Conservation (phyloP, 2,888 invertebrate species). For the Mimumesa dahlbomi region DNA sequence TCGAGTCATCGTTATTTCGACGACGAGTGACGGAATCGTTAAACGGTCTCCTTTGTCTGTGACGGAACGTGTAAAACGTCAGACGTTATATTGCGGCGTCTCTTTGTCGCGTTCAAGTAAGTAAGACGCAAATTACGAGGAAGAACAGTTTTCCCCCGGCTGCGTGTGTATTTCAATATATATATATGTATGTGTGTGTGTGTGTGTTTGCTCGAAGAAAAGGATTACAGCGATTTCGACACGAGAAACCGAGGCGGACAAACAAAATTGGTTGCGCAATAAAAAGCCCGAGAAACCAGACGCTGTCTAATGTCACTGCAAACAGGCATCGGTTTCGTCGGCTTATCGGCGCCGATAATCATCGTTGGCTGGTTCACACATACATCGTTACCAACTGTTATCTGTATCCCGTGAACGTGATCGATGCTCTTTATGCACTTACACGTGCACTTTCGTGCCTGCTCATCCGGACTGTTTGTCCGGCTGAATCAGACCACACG, state of each 20-base stretch:
- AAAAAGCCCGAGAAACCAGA: conserved; percentile 24
- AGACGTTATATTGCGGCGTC: neutral
- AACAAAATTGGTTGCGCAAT: conserved; percentile 56
- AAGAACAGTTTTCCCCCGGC: neutral
- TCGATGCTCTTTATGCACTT: conserved; percentile 32
- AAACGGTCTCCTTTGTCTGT: no score
- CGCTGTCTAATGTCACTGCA: conserved; percentile 56
- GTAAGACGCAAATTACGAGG: neutral
- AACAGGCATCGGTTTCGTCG: conserved; percentile 28
- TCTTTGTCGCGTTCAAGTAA: neutral
- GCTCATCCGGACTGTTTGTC: conserved; percentile 10
- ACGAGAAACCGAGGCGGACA: conserved; percentile 14
- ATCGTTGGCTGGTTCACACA: conserved; percentile 12
- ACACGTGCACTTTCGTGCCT: conserved; percentile 7
- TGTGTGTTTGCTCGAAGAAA: conserved; percentile 22
- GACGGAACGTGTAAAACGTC: no score
- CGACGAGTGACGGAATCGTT: no score
- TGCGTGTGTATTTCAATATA: no score
- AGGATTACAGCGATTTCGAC: conserved; percentile 36
- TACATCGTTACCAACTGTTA: conserved; percentile 12
- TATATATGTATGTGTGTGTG: no score
- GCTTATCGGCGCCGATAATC: conserved; percentile 44
- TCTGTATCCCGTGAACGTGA: conserved; percentile 28
- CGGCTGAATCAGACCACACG: conserved; percentile 32
- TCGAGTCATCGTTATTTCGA: no score